phyloP scores from a whole-genome alignment of 2,797 vertebrate species.

The Gymnodraco acuticeps region DNA sequence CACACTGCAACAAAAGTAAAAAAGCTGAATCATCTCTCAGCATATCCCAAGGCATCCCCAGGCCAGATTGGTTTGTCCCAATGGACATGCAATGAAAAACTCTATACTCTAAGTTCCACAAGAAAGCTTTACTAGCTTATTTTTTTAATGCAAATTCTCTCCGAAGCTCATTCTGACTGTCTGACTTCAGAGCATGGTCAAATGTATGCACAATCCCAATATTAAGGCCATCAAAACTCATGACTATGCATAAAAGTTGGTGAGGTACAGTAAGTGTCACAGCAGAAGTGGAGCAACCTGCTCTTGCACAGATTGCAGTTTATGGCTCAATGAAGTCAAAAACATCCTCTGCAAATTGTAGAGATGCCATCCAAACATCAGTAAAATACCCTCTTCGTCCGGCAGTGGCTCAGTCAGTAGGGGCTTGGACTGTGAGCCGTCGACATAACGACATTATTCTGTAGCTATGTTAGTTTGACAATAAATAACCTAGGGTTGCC shows the following conservation, averaged over 20 bases:
- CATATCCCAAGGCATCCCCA: not conserved
- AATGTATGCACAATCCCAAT: not conserved
- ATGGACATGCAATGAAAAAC: not conserved
- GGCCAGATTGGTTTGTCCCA: not conserved
- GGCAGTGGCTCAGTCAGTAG: no score
- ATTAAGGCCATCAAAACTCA: not conserved
- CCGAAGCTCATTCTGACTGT: not conserved
- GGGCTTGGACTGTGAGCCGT: no score
- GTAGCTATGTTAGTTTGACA: no score
- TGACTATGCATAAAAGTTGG: not conserved
- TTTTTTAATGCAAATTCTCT: not conserved
- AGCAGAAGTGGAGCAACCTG: not conserved
- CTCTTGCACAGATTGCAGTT: not conserved
- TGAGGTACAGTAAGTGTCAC: not conserved
- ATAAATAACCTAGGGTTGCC: no score
- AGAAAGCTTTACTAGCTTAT: not conserved
- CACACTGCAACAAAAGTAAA: slow-evolving; percentile 1
- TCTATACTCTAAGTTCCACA: not conserved
- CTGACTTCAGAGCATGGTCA: not conserved
- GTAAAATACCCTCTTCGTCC: not conserved
- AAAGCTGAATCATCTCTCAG: not conserved
- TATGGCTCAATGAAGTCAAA: not conserved
- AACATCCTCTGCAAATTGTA: slow-evolving; percentile 11
- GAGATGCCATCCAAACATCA: not conserved
- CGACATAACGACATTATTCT: no score